Conservation (phyloP, 2,113 vertebrate species). For the Panthera leo region DNA sequence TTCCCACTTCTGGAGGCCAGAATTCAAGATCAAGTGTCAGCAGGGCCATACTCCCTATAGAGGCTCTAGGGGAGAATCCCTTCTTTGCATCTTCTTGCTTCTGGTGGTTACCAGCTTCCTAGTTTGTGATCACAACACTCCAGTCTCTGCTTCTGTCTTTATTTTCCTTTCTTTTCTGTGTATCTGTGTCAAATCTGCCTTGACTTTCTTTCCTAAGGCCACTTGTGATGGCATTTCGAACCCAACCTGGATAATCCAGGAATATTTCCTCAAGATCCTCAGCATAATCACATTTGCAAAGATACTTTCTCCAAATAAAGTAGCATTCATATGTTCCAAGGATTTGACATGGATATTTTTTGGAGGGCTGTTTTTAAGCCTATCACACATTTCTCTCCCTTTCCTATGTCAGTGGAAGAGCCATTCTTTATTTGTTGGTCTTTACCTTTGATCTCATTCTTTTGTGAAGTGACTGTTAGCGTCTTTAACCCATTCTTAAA, state of each 20-base stretch:
- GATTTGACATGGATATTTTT: neutral
- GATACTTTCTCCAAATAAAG: neutral
- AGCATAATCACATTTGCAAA: neutral
- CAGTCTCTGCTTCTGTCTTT: neutral
- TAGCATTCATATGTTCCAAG: neutral
- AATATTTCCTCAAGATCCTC: neutral
- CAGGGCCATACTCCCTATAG: neutral
- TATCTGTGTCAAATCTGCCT: neutral
- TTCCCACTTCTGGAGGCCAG: neutral
- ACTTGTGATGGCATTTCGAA: neutral
- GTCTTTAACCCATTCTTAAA: neutral
- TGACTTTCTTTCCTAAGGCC: neutral
- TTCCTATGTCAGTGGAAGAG: neutral
- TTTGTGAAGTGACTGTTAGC: neutral
- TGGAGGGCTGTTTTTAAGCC: neutral
- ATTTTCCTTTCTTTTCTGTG: neutral
- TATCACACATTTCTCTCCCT: neutral
- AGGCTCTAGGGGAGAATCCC: neutral
- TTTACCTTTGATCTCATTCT: neutral
- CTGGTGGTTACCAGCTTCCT: neutral
- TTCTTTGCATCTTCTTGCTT: neutral
- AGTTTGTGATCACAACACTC: neutral
- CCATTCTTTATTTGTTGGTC: neutral
- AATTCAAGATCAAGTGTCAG: neutral
- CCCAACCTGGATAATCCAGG: neutral